Evolutionary conservation across 2,797 vertebrate species (phyloP).

Genomic region (Chelon labrosus): DNA sequence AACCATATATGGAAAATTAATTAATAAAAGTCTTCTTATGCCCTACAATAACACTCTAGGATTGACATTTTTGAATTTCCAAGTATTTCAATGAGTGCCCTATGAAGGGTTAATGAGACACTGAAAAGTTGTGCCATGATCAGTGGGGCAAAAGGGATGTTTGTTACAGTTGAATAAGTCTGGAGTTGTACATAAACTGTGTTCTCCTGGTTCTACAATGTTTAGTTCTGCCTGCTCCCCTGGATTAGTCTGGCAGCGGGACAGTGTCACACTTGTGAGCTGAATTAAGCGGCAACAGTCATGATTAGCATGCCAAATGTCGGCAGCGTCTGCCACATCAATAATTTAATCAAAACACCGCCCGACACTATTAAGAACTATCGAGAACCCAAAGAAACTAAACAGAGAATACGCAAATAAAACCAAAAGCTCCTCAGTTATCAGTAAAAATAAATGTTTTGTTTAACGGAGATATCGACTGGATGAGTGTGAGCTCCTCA

Average conservation of each 20-base stretch:
- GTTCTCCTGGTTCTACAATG: background rate
- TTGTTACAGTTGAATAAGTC: background rate
- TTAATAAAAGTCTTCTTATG: no score
- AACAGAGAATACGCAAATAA: fast-evolving
- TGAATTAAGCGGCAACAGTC: constrained; percentile 33
- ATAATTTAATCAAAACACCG: constrained; percentile 18
- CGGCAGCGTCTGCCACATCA: background rate
- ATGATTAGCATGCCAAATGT: constrained; percentile 32
- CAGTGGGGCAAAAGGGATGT: no score
- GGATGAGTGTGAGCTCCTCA: background rate
- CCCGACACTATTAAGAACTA: background rate
- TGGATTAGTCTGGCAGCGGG: constrained; percentile 8
- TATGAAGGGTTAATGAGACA: no score
- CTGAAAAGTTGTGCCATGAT: no score
- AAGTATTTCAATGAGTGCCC: no score
- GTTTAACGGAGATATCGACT: background rate
- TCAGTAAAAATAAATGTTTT: no score
- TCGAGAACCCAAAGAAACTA: background rate
- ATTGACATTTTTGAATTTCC: no score
- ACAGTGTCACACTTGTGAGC: constrained; percentile 29
- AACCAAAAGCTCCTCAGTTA: background rate
- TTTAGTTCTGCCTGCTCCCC: constrained; percentile 23
- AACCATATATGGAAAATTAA: no score
- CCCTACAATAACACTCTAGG: no score
- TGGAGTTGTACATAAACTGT: no score